Percentiles rank a stretch among this genome's conserved stretches.
Evolutionary conservation across 2,113 vertebrate species (phyloP).

Genomic region (Limnothrissa miodon): DNA sequence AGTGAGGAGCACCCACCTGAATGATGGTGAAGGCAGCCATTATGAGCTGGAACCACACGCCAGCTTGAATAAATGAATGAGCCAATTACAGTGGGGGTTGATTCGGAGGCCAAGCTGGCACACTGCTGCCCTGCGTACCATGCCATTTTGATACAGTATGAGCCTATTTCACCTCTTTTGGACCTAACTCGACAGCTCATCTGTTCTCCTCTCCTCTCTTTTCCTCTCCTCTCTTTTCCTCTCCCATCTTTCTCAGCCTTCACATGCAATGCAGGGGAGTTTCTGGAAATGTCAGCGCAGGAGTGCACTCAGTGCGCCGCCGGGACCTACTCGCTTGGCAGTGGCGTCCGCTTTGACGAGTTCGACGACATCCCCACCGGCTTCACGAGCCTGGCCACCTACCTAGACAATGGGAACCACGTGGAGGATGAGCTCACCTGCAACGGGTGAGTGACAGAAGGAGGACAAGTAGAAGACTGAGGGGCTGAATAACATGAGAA

Average conservation of each 20-base stretch:
- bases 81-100: too few species aligned
- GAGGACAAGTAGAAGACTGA: too few species aligned
- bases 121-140: background rate
- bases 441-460: conserved; percentile 75
- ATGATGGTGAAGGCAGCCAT: too few species aligned
- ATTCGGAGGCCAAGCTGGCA: too few species aligned
- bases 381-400: conserved; percentile 89
- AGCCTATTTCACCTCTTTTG: background rate
- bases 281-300: conserved; percentile 95
- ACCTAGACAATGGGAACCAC: conserved; percentile 76
- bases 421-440: conserved; percentile 75
- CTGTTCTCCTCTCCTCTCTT: background rate
- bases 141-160: background rate
- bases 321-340: conserved; percentile 93
- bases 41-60: too few species aligned
- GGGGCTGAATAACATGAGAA: too few species aligned
- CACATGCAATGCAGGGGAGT: conserved; percentile 90
- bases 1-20: too few species aligned
- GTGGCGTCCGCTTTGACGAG: conserved; percentile 93
- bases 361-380: conserved; percentile 90
- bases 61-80: too few species aligned
- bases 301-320: conserved; percentile 87
- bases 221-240: background rate
- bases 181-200: background rate
- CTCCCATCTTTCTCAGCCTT: conserved; percentile 74